Percentiles rank a stretch among this genome's conserved stretches.
Conservation (phyloP, 2,888 invertebrate species). For the Hyalella azteca region DNA sequence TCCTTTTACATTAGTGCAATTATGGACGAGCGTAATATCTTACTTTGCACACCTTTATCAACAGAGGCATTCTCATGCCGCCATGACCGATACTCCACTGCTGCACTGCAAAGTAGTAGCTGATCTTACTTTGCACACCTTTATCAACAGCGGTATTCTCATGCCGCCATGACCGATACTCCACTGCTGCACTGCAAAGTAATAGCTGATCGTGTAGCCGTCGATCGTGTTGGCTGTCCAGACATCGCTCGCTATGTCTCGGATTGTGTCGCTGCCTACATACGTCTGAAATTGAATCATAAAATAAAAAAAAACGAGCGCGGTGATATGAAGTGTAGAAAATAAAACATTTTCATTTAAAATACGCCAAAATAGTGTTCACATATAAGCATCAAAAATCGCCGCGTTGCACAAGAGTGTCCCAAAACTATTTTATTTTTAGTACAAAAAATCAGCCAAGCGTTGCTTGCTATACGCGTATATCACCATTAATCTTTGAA, state of each 20-base stretch:
- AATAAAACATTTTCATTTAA: neutral
- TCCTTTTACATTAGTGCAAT: neutral
- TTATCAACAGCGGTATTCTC: conserved; percentile 42
- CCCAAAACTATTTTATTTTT: neutral
- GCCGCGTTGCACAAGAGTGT: neutral
- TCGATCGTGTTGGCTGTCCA: conserved; percentile 26
- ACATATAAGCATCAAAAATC: too few relatives aligned
- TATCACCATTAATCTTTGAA: too few relatives aligned
- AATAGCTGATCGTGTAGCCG: conserved; percentile 37
- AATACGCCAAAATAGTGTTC: neutral
- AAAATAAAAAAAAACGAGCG: neutral
- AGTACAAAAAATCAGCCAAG: neutral
- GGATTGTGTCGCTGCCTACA: neutral
- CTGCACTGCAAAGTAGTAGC: neutral
- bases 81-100: neutral
- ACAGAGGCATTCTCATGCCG: neutral
- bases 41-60: neutral
- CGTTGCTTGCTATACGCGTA: too few relatives aligned
- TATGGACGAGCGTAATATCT: neutral
- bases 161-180: conserved; percentile 39
- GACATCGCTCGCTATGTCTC: conserved; percentile 35
- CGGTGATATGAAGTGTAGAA: neutral
- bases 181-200: conserved; percentile 42
- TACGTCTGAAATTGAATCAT: neutral
- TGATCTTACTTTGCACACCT: conserved; percentile 4